Base-by-base conservation (phyloP, 2,113 vertebrate species). In the Ceratotherium simum region DNA sequence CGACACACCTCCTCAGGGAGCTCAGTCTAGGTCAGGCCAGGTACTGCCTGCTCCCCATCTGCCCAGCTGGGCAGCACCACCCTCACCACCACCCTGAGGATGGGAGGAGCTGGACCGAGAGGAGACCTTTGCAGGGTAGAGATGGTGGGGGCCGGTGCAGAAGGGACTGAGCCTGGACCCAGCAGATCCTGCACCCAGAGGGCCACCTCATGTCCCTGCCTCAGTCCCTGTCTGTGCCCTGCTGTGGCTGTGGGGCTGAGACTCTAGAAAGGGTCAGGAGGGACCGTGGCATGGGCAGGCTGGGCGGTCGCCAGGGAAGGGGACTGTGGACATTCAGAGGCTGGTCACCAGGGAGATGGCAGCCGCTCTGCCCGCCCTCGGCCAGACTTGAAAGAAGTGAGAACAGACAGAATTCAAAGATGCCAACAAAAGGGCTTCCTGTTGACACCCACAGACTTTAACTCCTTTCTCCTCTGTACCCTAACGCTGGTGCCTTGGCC, bases 341-440 rank as follows among this genome's bases (percentile, higher is more conserved):
- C 92, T 48, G 95, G 86, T 96, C 95, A 90, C 98, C 83, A 31
- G 79, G 91, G 93, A 90, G 76, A 88, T 78, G 93, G 87, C 84
- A 96, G 93, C 64, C 70, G 12, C 95, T 46, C 56, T 2, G 62
- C 46, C 97, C 10, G 92, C 81, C 69, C 81, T 88, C 64, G 5
- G 88, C 80, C 4, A 16, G 91, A 83, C 87, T 89, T 79, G 84
- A 87, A 96, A 96, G 87, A 70, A 81, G 73, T 33, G 81, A 93
- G 91, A 86, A 95, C 73, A 97, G 79, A n/a, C 72, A 70, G 78
- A 72, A 73, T 78, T 90, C 93, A 94, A 67, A 82, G 91, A 42
- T 12, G 17, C 84, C 94, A 87, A 96, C 91, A 91, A 62, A 96
- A 90, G 51, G n/a, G 21, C 80, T 97, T 94, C 93, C 96, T 89